These are phyloP conservation scores for Porites divaricata DNA, from an alignment of 92 coral and sea anemone genomes.

Conservation along the genomic window DNA sequence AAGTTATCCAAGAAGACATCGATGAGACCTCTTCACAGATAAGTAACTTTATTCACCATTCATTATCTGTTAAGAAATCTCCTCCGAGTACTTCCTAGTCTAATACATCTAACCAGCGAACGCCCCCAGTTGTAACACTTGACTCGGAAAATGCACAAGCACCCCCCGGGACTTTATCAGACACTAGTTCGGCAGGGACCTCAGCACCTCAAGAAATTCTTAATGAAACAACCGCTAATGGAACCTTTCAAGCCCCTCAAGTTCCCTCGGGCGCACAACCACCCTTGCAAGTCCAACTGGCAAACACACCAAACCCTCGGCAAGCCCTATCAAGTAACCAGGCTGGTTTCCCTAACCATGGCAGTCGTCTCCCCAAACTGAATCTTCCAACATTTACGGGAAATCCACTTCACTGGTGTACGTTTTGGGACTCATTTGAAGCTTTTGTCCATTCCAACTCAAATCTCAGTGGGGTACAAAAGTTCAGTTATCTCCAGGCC, in stretches of 20 bases:
- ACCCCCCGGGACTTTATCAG: background rate
- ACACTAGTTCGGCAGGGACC: background rate
- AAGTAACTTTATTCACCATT: slow-evolving; percentile 30
- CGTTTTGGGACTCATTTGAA: slow-evolving; percentile 54
- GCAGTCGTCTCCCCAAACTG: slow-evolving; percentile 48
- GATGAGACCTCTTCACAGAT: slow-evolving; percentile 48
- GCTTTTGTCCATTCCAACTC: slow-evolving; percentile 31
- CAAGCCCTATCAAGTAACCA: too few species aligned
- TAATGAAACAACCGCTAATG: background rate
- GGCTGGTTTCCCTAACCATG: background rate
- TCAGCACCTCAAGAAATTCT: background rate
- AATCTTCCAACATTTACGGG: slow-evolving; percentile 48
- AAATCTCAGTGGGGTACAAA: slow-evolving; percentile 15
- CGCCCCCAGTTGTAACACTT: too few species aligned
- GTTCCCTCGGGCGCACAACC: background rate
- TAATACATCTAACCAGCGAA: too few species aligned
- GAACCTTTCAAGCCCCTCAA: background rate
- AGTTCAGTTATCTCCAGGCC: slow-evolving; percentile 42
- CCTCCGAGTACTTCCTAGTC: background rate
- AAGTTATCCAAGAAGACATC: slow-evolving; percentile 36
- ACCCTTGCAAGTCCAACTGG: background rate
- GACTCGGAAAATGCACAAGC: too few species aligned
- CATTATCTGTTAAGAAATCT: background rate
- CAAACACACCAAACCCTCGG: background rate
- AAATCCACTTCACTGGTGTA: slow-evolving; percentile 47